phyloP scores from a whole-genome alignment of 2,888 invertebrate genomes.

The Myopa tessellatipennis region DNA sequence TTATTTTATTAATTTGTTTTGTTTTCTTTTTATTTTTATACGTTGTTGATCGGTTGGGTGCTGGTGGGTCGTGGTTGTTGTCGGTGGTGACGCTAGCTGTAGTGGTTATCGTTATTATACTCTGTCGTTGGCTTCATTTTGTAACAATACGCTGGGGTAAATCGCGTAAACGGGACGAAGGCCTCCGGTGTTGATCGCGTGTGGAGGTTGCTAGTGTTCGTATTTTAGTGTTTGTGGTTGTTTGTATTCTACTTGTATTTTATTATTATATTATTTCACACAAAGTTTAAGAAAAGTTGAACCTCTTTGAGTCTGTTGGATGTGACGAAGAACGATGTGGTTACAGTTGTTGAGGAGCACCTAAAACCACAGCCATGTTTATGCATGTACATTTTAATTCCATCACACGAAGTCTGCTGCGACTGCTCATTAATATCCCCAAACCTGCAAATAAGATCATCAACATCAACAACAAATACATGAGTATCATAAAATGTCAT shows the following conservation, averaged over 20 bases:
- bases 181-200: neutral
- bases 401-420: slow-evolving; percentile 2
- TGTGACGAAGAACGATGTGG: neutral
- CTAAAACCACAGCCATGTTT: neutral
- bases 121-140: slow-evolving; percentile 21
- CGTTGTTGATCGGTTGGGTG: neutral
- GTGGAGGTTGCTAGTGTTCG: slow-evolving; percentile 17
- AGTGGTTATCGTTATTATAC: neutral
- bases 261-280: neutral
- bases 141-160: neutral
- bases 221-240: neutral
- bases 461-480: too few species aligned
- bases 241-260: neutral
- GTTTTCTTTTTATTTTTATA: neutral
- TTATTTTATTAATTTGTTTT: slow-evolving; percentile 1
- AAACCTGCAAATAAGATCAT: too few species aligned
- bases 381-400: neutral
- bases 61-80: slow-evolving; percentile 15
- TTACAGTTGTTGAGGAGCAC: neutral
- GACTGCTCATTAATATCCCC: neutral
- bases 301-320: slow-evolving; percentile 5
- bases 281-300: slow-evolving; percentile 23
- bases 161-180: slow-evolving; percentile 11
- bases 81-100: neutral
- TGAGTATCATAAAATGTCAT: too few species aligned